Evolutionary conservation across 2,888 invertebrate genomes (phyloP).

Genomic region (Zonitis immaculata): DNA sequence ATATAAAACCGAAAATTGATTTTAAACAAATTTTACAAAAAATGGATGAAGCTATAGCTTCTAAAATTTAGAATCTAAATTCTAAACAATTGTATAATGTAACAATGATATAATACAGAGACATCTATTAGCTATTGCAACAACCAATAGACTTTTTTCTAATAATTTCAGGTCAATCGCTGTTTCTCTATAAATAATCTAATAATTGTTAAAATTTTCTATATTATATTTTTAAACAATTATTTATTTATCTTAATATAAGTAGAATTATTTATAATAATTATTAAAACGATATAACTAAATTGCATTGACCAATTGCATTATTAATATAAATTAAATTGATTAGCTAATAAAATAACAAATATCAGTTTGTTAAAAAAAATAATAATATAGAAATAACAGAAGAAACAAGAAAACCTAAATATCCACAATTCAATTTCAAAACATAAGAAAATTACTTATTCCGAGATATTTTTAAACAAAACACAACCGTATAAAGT

Average conservation of each 20-base stretch:
- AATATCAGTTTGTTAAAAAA: background rate
- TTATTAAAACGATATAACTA: background rate
- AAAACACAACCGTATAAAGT: background rate
- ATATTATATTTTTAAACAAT: background rate
- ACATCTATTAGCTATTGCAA: too few relatives aligned
- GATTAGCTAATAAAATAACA: constrained; percentile 6
- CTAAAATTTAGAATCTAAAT: too few relatives aligned
- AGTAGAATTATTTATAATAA: background rate
- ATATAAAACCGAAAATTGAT: constrained; percentile 8
- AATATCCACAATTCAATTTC: background rate
- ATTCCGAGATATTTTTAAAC: background rate
- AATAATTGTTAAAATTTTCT: too few relatives aligned
- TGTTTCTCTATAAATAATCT: too few relatives aligned
- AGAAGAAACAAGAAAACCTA: constrained; percentile 10
- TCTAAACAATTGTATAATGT: too few relatives aligned
- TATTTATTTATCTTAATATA: background rate
- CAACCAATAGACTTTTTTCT: too few relatives aligned
- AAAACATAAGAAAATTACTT: background rate
- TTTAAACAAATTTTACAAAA: constrained; percentile 15
- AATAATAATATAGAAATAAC: constrained; percentile 5
- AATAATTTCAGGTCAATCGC: too few relatives aligned
- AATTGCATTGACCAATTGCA: constrained; percentile 31
- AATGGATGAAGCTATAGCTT: constrained; percentile 10
- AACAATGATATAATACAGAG: too few relatives aligned
- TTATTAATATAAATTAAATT: constrained; percentile 16